Evolutionary conservation across 35 echinoderm and acorn worm genomes (phyloP), one percentile per base, ranked within the genome.

Genomic region (Diadema setosum): DNA sequence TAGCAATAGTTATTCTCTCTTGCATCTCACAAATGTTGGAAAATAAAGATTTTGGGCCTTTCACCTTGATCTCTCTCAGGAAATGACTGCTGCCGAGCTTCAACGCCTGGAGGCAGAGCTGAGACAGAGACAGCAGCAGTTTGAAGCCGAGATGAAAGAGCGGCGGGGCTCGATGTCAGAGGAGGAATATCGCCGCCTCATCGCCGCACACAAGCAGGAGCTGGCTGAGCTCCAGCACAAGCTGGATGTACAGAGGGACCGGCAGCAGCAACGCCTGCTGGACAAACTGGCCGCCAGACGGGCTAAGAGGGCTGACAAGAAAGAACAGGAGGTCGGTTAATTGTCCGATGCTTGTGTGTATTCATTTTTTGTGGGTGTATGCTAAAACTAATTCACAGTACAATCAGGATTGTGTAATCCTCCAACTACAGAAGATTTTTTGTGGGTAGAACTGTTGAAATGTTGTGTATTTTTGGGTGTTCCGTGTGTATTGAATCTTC

Each of bases 161-260:
- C 94, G 92, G 85, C 88, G 84, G 44, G 27, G 75, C 20, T 23
- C 81, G 15, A 15, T 94, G 34, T 89, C 92, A 23, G 41, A 88
- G 46, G 96, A 98, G 36, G 96, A 98, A 18, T 98, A 98, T 58
- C 90, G 94, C 42, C 87, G 83, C 58, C 80, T 98, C 34, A 91
- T 98, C 4, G 86, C 63, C 3, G 42, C 58, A 23, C 92, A 98
- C 60, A 84, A 94, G 58, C 55, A 82, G 60, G 96, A 98, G 65
- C 82, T 98, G 45, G 59, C 63, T 1, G 24, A 74, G 45, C 60
- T 98, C 45, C 84, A 90, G 81, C 41, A 91, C 20, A 91, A 74
- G 41, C 63, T 98, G 49, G 89, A 75, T 4, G 18, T 42, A 17
- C 88, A 89, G 81, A 80, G 85, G 82, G 58, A 94, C 50, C 49